Percentiles rank a stretch among this genome's conserved stretches.
phyloP scores from a whole-genome alignment of 2,113 vertebrate species.

The Struthio camelus region DNA sequence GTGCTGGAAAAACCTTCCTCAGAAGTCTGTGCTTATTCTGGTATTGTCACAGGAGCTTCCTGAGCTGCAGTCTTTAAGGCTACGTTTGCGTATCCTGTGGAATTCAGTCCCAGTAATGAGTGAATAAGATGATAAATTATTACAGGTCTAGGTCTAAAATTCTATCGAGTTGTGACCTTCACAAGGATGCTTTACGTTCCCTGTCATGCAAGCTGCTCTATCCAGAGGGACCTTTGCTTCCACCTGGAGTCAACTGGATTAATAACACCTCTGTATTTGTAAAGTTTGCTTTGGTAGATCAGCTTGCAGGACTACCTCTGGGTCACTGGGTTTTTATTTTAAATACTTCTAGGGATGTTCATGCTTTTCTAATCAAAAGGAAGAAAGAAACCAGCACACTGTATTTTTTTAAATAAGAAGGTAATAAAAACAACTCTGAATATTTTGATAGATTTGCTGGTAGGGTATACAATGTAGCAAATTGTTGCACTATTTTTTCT shows the following conservation, averaged over 20 bases:
- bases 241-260: constrained; percentile 34
- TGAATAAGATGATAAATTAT: not conserved
- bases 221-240: constrained; percentile 17
- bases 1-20: not conserved
- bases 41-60: not conserved
- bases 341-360: not conserved
- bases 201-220: not conserved
- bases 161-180: not conserved
- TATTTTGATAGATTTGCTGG: constrained; percentile 51
- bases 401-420: constrained; percentile 58
- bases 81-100: not conserved
- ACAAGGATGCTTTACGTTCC: not conserved
- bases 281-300: not conserved
- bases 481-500: constrained; percentile 53
- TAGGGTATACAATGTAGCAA: constrained; percentile 9
- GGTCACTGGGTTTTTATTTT: constrained; percentile 10
- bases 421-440: not conserved
- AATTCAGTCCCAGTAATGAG: not conserved
- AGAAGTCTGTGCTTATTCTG: not conserved
- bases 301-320: not conserved
- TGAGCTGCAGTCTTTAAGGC: not conserved
- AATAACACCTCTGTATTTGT: not conserved
- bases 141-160: not conserved
- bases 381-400: not conserved
- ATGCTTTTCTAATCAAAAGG: constrained; percentile 6